Evolutionary conservation across 2,113 vertebrate genomes (phyloP), one percentile per base, ranked within the genome.

Genomic region (Semicossyphus pulcher): DNA sequence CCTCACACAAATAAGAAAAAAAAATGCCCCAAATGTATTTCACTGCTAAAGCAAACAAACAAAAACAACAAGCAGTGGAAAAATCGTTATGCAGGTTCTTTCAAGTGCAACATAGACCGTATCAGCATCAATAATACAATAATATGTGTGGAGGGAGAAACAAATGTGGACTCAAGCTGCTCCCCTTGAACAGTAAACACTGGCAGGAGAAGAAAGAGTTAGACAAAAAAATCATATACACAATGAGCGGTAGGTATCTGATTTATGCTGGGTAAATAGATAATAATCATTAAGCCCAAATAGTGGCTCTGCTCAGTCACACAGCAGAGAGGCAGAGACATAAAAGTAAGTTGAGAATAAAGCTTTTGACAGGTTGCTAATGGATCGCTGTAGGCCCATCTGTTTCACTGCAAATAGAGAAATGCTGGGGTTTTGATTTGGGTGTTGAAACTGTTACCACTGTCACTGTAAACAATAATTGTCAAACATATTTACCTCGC

Each of bases 391-490:
- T 91, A 85, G 94, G 94, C 91, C 93, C 94, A 94, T 95, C 94
- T 95, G 94, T 90, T 94, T 93, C 92, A 89, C 90, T 92, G 92
- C 93, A 94, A 94, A 94, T 87, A 89, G 90, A 94, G 93, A 94
- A 89, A 93, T 88, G 87, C 77, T 77, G 90, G 91, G 92, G 89
- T 93, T 82, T 92, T 91, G 92, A 94, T 94, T 94, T 93, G 82
- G 91, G 71, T 93, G 91, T 77, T 76, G 88, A 91, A 94, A 95
- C 93, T 94, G 93, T 94, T 95, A 94, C 94, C 92, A 95, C 92
- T 95, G 94, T 95, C 94, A 95, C 94, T 95, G 95, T 95, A 95
- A 95, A 95, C 94, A 94, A 94, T 94, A 94, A 95, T 95, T 93
- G 93, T 94, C 94, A 94, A 94, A 95, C 93, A 95, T 95, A 94